phyloP scores from a whole-genome alignment of 2,888 invertebrate species.

The Heteromurus nitidus region DNA sequence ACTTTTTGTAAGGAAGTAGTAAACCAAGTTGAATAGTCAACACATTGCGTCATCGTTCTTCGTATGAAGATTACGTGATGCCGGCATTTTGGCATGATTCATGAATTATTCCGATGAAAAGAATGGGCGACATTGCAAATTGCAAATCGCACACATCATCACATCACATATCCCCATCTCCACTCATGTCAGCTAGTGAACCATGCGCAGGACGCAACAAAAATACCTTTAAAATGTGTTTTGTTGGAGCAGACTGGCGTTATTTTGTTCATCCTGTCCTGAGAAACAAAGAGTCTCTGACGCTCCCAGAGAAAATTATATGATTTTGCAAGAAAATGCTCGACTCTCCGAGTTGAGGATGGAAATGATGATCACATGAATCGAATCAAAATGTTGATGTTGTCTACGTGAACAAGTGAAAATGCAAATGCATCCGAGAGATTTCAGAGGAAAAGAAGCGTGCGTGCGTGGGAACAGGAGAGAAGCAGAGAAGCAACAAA shows the following conservation, averaged over 20 bases:
- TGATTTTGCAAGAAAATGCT: neutral
- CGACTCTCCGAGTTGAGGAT: neutral
- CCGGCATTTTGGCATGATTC: constrained; percentile 2
- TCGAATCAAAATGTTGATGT: no score
- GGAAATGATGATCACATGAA: no score
- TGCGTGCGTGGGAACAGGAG: constrained; percentile 46
- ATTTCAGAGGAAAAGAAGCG: neutral
- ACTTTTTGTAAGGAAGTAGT: no score
- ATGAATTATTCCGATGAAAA: constrained; percentile 15
- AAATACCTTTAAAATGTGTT: neutral
- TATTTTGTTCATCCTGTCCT: neutral
- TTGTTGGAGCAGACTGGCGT: no score
- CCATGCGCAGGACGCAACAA: no score
- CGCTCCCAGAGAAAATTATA: neutral
- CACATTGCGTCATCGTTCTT: neutral
- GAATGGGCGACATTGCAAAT: neutral
- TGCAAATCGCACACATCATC: neutral
- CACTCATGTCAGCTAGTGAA: neutral
- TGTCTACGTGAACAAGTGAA: constrained; percentile 1
- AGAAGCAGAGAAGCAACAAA: constrained; percentile 7
- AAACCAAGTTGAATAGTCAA: neutral
- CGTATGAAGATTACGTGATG: neutral
- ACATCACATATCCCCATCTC: neutral
- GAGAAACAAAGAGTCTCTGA: constrained; percentile 1
- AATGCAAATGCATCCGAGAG: constrained; percentile 28